Evolutionary conservation across 2,888 invertebrate species (phyloP).

Genomic region (Linnaemya tessellans): DNA sequence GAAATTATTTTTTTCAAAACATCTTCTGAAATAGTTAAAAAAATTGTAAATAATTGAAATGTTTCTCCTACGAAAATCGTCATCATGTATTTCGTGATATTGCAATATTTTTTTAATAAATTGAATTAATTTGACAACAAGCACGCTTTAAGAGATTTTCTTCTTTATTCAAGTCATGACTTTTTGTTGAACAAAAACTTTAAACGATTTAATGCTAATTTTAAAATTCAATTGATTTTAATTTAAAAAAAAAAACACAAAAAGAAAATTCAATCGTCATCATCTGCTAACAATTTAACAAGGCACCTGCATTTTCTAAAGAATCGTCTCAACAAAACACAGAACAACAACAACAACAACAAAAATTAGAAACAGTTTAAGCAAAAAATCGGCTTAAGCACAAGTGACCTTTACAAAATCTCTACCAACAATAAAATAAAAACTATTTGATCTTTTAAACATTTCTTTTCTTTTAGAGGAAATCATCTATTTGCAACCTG

Average conservation of each 20-base stretch:
- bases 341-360: background rate
- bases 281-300: slow-evolving; percentile 44
- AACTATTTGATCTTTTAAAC: slow-evolving; percentile 53
- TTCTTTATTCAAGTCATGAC: slow-evolving; percentile 23
- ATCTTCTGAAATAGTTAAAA: no score
- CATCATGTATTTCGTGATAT: slow-evolving; percentile 26
- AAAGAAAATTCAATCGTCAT: slow-evolving; percentile 49
- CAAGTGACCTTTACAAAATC: slow-evolving; percentile 36
- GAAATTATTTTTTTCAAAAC: no score
- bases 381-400: slow-evolving; percentile 17
- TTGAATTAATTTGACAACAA: slow-evolving; percentile 42
- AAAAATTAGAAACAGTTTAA: slow-evolving; percentile 17
- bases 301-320: slow-evolving; percentile 35
- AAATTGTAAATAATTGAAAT: slow-evolving; percentile 28
- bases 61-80: background rate
- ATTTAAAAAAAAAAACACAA: slow-evolving; percentile 2
- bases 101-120: slow-evolving; percentile 8
- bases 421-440: slow-evolving; percentile 11
- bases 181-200: slow-evolving; percentile 27
- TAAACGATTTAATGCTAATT: slow-evolving; percentile 69
- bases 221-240: slow-evolving; percentile 28
- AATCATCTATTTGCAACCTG: slow-evolving; percentile 47
- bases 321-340: background rate
- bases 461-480: slow-evolving; percentile 7
- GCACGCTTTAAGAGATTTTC: slow-evolving; percentile 39